Evolutionary conservation across 92 coral and sea anemone species (phyloP), one percentile per base, ranked within the genome.

Genomic region (Parazoanthus swiftii): DNA sequence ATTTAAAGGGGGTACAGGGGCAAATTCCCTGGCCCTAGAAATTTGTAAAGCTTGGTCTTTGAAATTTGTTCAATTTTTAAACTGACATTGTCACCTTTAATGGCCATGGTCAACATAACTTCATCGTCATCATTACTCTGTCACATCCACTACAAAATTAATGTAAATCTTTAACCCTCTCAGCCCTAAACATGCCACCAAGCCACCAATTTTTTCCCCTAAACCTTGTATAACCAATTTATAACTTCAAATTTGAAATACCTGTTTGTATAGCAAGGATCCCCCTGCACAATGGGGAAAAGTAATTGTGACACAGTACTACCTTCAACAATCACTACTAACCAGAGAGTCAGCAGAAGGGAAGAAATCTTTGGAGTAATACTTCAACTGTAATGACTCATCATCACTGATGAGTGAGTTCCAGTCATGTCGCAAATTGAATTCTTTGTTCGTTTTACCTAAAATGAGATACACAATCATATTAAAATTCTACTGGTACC

Each of bases 391-490:
- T 0, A 97, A 92, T 25, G 99, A 91, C 74, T 97, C 98, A 74
- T 97, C 99, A 81, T 97, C 99, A 90, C 99, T 97, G 26, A 97
- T 84, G 11, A 97, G 94, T 1, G 99, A 97, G 66, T 97, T 97
- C 99, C 99, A 97, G 94, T 97, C 99, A 89, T 97, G 99, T 0
- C 98, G 94, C 51, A 95, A 77, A 86, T 97, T 97, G 86, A 95
- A 97, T 89, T 97, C 99, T 88, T 97, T 97, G 85, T 97, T 97
- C n/a, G 96, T 90, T 92, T 97, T 97, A 13, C 99, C 99, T 97
- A 78, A 58, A 78, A 78, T 56, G 2, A 13, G 51, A 81, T 23
- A 65, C 33, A 13, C 0, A 29, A 29, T 29, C 15, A 14, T 20
- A 67, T 13, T 13, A 37, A 39, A 7, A 5, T 36, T 26, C 33